phyloP scores from a whole-genome alignment of 37 sponge, comb jelly and placozoan genomes.

The Mnemiopsis leidyi region DNA sequence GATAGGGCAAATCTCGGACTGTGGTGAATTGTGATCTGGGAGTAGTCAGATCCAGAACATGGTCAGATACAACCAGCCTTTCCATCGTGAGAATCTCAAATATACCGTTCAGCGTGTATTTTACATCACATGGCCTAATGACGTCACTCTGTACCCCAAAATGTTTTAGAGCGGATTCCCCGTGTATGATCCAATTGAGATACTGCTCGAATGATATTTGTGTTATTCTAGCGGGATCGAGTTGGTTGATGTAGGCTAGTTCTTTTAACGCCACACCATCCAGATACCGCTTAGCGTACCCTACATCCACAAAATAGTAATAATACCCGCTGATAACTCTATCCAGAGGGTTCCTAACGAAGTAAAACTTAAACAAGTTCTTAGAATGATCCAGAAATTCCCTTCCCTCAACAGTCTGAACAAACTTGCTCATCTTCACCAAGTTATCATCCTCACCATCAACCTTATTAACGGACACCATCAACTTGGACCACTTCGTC shows the following conservation, averaged over 20 bases:
- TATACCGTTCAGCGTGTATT: constrained; percentile 5
- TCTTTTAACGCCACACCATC: neutral
- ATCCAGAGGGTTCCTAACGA: constrained; percentile 24
- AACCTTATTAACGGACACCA: neutral
- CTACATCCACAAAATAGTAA: neutral
- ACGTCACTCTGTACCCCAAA: constrained; percentile 5
- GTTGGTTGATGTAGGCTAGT: neutral
- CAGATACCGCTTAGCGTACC: constrained; percentile 9
- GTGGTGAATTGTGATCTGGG: neutral
- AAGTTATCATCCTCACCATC: neutral
- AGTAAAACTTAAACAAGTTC: constrained; percentile 34
- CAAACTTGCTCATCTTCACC: neutral
- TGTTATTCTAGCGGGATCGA: neutral
- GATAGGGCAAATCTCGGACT: neutral
- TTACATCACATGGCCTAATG: neutral
- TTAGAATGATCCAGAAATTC: neutral
- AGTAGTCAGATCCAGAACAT: neutral
- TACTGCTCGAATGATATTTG: constrained; percentile 26
- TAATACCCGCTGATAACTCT: constrained; percentile 16
- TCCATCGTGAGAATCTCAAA: constrained; percentile 3
- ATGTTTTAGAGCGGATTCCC: neutral
- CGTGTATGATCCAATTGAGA: neutral
- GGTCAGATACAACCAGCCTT: neutral
- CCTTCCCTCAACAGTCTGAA: neutral
- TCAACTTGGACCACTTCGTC: neutral